Evolutionary conservation across 1,140 invertebrate genomes (phyloP), one percentile per base, ranked within the genome.

Genomic region (Aphis gossypii): DNA sequence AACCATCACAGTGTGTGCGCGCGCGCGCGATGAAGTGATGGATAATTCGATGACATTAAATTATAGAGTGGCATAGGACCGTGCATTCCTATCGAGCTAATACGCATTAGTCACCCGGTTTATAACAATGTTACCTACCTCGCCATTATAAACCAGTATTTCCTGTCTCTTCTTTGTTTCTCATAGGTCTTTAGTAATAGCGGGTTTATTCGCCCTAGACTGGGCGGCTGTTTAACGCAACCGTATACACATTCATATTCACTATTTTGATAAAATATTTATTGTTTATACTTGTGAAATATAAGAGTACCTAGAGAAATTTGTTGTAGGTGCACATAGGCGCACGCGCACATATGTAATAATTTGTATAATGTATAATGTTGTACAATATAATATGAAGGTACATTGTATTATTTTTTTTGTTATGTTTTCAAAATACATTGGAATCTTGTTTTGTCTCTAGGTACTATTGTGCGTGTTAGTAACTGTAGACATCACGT

Each of bases 81-180:
- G 91, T 84, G 82, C 92, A 86, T 93, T 93, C 92, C 92, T 93
- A 56, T 93, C 92, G 35, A 86, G 51, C 48, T 93, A 93, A 92
- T 92, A 92, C 35, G 82, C 30, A 92, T 92, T 92, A 92, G 91
- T 92, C 91, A 92, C 91, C 48, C 68, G 91, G 91, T 92, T 21
- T 93, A 54, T 84, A 86, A 93, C 92, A 93, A 93, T 93, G 82
- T 86, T 93, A 86, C 48, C 35, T 56, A 93, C 92, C 48, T 93
- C 92, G 92, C 92, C 82, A 86, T 93, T 86, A 86, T 84, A 93
- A 93, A 93, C 92, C 92, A 93, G 92, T 93, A 93, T 93, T 93
- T 93, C 92, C 92, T 93, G 92, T 93, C 82, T 93, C 92, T 93
- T 93, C 82, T 93, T 93, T 93, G 92, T 93, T 93, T 93, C 92